Percentiles rank a stretch among this genome's conserved stretches.
Conservation (phyloP, 2,888 invertebrate species). For the Ormyrus rosae region DNA sequence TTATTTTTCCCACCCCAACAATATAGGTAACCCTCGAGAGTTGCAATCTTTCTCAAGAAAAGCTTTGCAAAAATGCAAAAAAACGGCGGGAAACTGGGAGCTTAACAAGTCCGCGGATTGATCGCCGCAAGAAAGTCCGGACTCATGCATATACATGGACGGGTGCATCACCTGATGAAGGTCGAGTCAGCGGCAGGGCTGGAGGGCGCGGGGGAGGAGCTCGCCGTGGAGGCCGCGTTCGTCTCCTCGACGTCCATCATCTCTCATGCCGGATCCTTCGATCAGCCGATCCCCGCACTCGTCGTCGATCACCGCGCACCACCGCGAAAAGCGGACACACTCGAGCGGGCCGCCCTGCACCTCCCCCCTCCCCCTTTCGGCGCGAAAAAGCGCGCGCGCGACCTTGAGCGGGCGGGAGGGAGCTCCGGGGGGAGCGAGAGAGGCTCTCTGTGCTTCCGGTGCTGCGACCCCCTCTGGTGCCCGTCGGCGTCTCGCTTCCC, state of each 20-base stretch:
- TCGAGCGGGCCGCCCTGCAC: background rate
- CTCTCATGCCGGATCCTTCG: conserved; percentile 67
- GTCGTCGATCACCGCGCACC: too few species aligned
- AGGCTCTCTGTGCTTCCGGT: too few species aligned
- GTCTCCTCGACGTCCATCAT: conserved; percentile 75
- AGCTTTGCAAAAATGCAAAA: too few species aligned
- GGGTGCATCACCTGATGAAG: conserved; percentile 69
- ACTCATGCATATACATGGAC: too few species aligned
- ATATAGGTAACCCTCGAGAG: too few species aligned
- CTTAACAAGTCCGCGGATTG: too few species aligned
- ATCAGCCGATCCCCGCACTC: background rate
- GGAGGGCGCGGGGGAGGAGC: conserved; percentile 74
- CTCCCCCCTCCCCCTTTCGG: too few species aligned
- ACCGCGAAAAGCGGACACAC: background rate
- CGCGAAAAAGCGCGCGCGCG: background rate
- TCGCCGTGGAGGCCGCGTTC: conserved; percentile 73
- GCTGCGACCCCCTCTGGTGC: too few species aligned
- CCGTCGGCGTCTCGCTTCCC: too few species aligned
- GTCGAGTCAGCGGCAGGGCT: conserved; percentile 73
- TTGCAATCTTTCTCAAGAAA: background rate
- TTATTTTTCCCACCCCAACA: too few species aligned
- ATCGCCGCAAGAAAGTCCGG: too few species aligned
- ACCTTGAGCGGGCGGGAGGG: background rate
- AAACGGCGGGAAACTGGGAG: too few species aligned
- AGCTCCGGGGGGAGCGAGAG: conserved; percentile 55